A percentile compares a stretch with the other conserved stretches of the same genome.
phyloP scores from a whole-genome alignment of 2,113 vertebrate species.

The Sterna hirundo region DNA sequence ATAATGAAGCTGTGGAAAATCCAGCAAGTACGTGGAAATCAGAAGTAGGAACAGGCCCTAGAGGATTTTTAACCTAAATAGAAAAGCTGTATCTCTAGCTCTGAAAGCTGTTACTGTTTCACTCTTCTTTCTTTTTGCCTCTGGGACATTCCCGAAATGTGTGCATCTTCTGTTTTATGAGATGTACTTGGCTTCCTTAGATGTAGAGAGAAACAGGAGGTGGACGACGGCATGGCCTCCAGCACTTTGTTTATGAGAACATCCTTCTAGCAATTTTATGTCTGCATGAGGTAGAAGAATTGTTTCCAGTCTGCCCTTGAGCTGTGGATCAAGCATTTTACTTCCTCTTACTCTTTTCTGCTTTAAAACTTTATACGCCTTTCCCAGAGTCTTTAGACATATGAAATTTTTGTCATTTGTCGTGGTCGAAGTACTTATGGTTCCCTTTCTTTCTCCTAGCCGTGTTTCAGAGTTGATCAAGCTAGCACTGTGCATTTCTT shows the following conservation, averaged over 20 bases:
- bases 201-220: slow-evolving; percentile 48
- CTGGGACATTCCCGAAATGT: slow-evolving; percentile 54
- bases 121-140: slow-evolving; percentile 55
- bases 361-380: slow-evolving; percentile 28
- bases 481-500: rapidly evolving
- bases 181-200: slow-evolving; percentile 50
- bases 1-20: slow-evolving; percentile 43
- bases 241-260: slow-evolving; percentile 68
- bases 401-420: background rate
- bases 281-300: slow-evolving; percentile 34
- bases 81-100: slow-evolving; percentile 30
- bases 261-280: slow-evolving; percentile 67
- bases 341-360: background rate
- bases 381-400: background rate
- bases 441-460: background rate
- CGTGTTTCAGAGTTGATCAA: background rate
- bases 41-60: slow-evolving; percentile 5
- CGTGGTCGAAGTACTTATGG: background rate
- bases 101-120: slow-evolving; percentile 46
- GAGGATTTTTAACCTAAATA: slow-evolving; percentile 69
- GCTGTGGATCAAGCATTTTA: slow-evolving; percentile 60
- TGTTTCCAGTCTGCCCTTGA: slow-evolving; percentile 61
- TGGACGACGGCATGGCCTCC: slow-evolving; percentile 59
- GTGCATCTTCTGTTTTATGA: slow-evolving; percentile 51
- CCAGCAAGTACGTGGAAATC: slow-evolving; percentile 16